Percentiles rank a stretch among this genome's conserved stretches.
These are phyloP conservation scores for Melinopterus prodromus DNA, from an alignment of 2,888 invertebrate genomes.

Conservation along the genomic window DNA sequence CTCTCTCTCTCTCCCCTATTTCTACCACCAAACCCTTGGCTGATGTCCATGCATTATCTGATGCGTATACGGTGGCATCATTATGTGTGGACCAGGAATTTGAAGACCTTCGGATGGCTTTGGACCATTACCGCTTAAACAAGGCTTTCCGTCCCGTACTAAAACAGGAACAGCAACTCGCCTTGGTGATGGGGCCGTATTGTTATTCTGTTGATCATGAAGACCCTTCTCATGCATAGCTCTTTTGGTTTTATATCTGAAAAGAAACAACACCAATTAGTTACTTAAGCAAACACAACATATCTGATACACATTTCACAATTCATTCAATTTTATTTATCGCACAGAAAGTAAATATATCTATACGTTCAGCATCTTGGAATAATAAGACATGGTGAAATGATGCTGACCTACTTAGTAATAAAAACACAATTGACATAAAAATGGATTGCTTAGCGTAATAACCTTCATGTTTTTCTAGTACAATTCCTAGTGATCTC, in stretches of 20 bases:
- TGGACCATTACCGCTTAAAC: conserved; percentile 66
- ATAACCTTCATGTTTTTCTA: too few species aligned
- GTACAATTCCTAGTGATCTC: too few species aligned
- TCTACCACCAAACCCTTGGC: conserved; percentile 58
- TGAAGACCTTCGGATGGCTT: conserved; percentile 49
- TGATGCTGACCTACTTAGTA: too few species aligned
- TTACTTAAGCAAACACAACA: neutral
- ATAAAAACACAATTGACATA: too few species aligned
- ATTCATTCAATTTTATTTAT: neutral
- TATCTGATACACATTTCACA: neutral
- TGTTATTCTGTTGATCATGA: conserved; percentile 64
- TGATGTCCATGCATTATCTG: conserved; percentile 61
- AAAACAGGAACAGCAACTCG: conserved; percentile 94
- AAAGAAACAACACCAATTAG: conserved; percentile 38
- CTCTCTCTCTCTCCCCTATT: conserved; percentile 7
- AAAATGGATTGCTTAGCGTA: too few species aligned
- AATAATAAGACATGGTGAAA: too few species aligned
- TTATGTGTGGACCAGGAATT: conserved; percentile 53
- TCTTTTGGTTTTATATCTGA: conserved; percentile 94
- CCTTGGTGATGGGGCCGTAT: conserved; percentile 76
- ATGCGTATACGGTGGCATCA: conserved; percentile 57
- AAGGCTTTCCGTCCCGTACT: conserved; percentile 94
- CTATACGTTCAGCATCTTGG: neutral
- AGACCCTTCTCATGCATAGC: conserved; percentile 92
- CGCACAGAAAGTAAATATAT: neutral